These are phyloP conservation scores for Oophaga pumilio DNA, from an alignment of 2,113 vertebrate species.

Conservation along the genomic window DNA sequence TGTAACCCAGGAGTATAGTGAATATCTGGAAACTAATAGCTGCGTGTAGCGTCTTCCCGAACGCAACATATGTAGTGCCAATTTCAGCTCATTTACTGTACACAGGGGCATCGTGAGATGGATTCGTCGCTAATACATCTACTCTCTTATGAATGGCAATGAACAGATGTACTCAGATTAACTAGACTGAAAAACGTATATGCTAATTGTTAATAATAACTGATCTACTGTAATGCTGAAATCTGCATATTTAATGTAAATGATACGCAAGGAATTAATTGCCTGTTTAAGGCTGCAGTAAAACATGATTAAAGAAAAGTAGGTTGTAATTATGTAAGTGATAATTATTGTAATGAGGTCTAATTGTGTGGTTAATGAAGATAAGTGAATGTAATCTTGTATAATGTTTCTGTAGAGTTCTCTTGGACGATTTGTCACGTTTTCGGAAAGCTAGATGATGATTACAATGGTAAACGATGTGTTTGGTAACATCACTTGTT, in stretches of 20 bases:
- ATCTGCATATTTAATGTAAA: conserved; percentile 32
- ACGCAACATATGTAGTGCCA: neutral
- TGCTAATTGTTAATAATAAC: conserved; percentile 5
- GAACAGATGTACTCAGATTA: conserved; percentile 17
- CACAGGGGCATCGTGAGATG: neutral
- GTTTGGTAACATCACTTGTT: neutral
- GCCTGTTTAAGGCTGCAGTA: conserved; percentile 30
- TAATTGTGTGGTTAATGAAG: conserved; percentile 40
- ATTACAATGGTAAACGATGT: neutral
- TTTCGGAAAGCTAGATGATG: neutral
- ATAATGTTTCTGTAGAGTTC: neutral
- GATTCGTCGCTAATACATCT: neutral
- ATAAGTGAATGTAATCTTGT: conserved; percentile 25
- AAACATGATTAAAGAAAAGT: conserved; percentile 35
- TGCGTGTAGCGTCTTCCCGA: neutral
- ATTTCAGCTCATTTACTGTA: conserved; percentile 6
- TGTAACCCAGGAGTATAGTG: neutral
- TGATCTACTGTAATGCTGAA: neutral
- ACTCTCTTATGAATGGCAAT: conserved; percentile 1
- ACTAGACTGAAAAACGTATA: neutral
- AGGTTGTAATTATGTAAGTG: conserved; percentile 31
- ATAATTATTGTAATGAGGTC: conserved; percentile 25
- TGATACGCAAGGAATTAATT: conserved; percentile 30
- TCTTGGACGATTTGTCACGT: neutral
- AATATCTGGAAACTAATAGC: neutral